Conservation (phyloP, 1,140 invertebrate genomes). For the Ips typographus region DNA sequence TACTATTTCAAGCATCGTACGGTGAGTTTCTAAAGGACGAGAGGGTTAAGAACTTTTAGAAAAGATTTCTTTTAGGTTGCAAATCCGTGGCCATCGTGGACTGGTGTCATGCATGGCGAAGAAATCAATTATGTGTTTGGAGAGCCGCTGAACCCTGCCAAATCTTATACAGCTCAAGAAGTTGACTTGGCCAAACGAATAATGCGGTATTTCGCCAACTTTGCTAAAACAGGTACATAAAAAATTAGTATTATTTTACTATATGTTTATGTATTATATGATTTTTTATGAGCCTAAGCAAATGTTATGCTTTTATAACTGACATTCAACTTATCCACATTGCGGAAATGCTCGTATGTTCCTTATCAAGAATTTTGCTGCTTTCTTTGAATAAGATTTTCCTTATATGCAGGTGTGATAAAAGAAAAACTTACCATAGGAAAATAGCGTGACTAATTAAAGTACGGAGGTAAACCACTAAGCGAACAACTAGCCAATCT, state of each 20-base stretch:
- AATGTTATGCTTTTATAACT: too few species aligned
- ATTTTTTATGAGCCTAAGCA: too few species aligned
- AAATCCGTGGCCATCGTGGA: conserved; percentile 94
- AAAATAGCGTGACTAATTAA: too few species aligned
- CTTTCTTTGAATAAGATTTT: too few species aligned
- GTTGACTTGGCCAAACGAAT: conserved; percentile 78
- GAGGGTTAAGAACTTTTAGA: background rate
- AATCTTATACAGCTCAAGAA: conserved; percentile 78
- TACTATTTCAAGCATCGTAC: conserved; percentile 94
- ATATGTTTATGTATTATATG: background rate
- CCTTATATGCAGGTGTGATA: too few species aligned
- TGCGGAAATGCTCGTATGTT: too few species aligned
- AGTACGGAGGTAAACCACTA: too few species aligned
- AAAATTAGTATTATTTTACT: background rate
- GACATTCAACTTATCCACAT: too few species aligned
- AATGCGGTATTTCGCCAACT: conserved; percentile 96
- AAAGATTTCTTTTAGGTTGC: conserved; percentile 44
- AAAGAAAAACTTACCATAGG: too few species aligned
- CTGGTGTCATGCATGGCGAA: conserved; percentile 93
- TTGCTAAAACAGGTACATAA: conserved; percentile 81
- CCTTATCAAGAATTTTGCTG: too few species aligned
- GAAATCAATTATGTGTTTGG: conserved; percentile 96
- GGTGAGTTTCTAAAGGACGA: conserved; percentile 47
- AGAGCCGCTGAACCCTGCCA: conserved; percentile 79
- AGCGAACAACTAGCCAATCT: too few species aligned